Conservation (phyloP, 2,797 vertebrate species). For the Molossus molossus region DNA sequence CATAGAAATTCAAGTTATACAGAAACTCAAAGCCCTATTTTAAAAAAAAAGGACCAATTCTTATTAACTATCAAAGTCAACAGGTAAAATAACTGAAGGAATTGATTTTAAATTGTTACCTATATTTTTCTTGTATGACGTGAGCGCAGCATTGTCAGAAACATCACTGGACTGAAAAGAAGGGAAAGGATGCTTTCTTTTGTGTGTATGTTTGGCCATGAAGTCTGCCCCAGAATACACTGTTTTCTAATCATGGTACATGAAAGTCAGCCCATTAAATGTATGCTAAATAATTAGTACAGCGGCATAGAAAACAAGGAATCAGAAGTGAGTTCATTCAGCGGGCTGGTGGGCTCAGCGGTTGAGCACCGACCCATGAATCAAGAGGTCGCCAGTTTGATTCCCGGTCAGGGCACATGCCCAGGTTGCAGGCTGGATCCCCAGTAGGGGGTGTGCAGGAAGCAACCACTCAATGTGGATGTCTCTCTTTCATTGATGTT, state of each 20-base stretch:
- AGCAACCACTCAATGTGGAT: too few relatives aligned
- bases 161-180: neutral
- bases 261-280: neutral
- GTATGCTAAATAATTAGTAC: constrained; percentile 27
- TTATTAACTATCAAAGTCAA: constrained; percentile 28
- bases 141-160: neutral
- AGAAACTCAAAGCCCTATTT: neutral
- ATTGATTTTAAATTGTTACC: constrained; percentile 22
- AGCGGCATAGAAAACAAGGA: neutral
- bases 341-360: too few relatives aligned
- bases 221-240: neutral
- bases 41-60: neutral
- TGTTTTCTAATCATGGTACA: neutral
- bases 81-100: neutral
- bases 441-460: too few relatives aligned
- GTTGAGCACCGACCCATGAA: too few relatives aligned
- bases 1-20: constrained; percentile 28
- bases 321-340: neutral
- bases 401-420: too few relatives aligned
- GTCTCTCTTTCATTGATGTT: too few relatives aligned
- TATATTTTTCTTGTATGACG: constrained; percentile 31
- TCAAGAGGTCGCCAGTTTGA: too few relatives aligned
- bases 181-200: constrained; percentile 5
- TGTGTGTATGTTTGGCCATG: neutral
- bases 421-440: too few relatives aligned